Percentiles rank a stretch among this genome's conserved stretches.
phyloP scores from a whole-genome alignment of 2,113 vertebrate species.

The Procapra przewalskii region DNA sequence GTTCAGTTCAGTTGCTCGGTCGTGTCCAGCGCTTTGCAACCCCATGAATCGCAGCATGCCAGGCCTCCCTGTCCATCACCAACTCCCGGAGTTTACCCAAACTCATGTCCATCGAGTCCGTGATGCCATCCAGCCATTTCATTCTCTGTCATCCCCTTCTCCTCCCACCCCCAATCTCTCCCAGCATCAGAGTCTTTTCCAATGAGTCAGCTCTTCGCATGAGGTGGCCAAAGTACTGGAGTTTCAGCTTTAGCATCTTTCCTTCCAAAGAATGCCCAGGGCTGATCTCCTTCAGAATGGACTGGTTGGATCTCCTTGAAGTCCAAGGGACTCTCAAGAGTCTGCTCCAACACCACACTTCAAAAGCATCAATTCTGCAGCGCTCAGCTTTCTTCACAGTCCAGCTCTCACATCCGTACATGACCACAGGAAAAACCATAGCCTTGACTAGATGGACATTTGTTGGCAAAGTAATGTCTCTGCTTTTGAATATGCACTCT shows the following conservation, averaged over 20 bases:
- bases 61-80: neutral
- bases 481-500: no score
- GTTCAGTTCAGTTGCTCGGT: neutral
- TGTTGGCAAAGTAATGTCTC: no score
- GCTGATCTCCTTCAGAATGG: no score
- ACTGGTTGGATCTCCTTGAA: no score
- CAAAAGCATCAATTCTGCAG: no score
- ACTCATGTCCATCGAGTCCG: accelerated
- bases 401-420: no score
- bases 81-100: neutral
- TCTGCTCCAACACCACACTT: no score
- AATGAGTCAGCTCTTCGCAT: neutral
- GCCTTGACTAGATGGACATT: no score
- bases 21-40: accelerated
- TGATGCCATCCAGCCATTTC: neutral
- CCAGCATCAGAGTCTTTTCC: neutral
- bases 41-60: neutral
- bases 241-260: neutral
- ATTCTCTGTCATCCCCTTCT: neutral
- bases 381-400: no score
- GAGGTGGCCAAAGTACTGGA: neutral
- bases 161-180: neutral
- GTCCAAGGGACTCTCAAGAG: no score
- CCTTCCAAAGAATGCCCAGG: neutral
- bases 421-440: no score